A percentile compares a stretch with the other conserved stretches of the same genome.
phyloP scores from a whole-genome alignment of 2,797 vertebrate genomes.

The Microtus obscurus region DNA sequence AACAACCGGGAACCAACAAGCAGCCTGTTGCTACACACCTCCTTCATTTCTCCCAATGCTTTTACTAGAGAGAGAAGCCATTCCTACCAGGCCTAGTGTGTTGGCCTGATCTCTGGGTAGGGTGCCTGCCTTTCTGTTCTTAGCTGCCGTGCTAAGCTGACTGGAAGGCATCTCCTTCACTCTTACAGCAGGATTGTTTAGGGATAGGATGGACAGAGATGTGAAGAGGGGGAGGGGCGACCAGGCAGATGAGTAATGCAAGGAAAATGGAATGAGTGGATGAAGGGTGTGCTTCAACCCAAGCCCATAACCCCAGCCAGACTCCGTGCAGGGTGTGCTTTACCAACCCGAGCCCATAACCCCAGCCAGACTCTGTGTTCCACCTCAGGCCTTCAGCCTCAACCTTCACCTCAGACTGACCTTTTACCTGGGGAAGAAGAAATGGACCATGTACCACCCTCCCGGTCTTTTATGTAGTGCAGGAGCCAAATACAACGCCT shows the following conservation, averaged over 20 bases:
- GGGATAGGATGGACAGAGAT: neutral
- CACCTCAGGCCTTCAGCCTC: neutral
- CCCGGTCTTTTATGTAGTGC: neutral
- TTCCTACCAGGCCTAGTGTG: neutral
- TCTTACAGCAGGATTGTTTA: neutral
- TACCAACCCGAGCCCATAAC: slow-evolving; percentile 66
- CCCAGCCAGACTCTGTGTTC: slow-evolving; percentile 47
- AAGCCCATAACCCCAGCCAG: slow-evolving; percentile 49
- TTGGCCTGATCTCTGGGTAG: neutral
- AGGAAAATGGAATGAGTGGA: slow-evolving; percentile 70
- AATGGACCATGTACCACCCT: neutral
- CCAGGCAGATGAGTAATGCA: neutral
- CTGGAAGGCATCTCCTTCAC: neutral
- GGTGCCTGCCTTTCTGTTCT: neutral
- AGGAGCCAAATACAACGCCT: slow-evolving; percentile 54
- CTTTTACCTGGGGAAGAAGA: neutral
- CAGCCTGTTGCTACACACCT: too few species aligned
- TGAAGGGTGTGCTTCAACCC: slow-evolving; percentile 71
- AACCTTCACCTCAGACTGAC: neutral
- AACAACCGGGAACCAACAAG: too few species aligned
- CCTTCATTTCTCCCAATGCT: neutral
- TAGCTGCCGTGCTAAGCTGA: neutral
- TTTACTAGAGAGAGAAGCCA: slow-evolving; percentile 71
- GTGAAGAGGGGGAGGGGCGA: neutral
- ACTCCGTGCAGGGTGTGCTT: slow-evolving; percentile 54